Evolutionary conservation across 2,113 vertebrate species (phyloP), one percentile per base, ranked within the genome.

Genomic region (Rissa tridactyla): DNA sequence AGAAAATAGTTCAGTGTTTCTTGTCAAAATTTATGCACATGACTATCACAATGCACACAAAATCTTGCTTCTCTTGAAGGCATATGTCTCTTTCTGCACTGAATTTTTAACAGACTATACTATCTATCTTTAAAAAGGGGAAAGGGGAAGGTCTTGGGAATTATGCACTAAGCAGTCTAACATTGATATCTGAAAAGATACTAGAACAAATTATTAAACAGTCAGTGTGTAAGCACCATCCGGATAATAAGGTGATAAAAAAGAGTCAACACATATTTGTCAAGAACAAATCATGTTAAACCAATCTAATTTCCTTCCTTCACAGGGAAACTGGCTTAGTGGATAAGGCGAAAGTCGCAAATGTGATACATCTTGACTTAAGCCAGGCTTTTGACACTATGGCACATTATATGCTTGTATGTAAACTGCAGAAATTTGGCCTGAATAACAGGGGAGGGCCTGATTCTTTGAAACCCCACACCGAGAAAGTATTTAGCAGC

Each of bases 241-340:
- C 55, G 90, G 92, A 92, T 92, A 92, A 88, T 88, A 70, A 93
- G 64, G 88, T 58, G 92, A 90, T 94, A 93, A 94, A 93, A 94
- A 83, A 86, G 66, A 93, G 82, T 71, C 90, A 95, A 86, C 82
- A 46, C 12, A 0, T 62, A 85, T 92, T 94, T 95, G 84, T 94
- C 78, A 77, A 82, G 85, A 82, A n/a, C 42, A 86, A 90, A 91
- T 90, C 25, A 17, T n/a, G 66, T 77, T 85, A 76, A 80, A 80
- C 49, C 73, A 80, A 58, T 82, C 78, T 93, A 38, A 88, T 93
- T 95, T 94, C 79, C 58, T 95, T 88, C 88, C 66, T 93, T 94
- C 84, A 27, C 65, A 65, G 77, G 70, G 65, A 95, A 82, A 60
- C 34, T 82, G 75, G 66, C 70, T 93, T 70, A 88, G 71, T 42